A percentile compares a stretch with the other conserved stretches of the same genome.
These are phyloP conservation scores for Oscheius sp. DNA, from an alignment of 2,888 invertebrate species.

Conservation along the genomic window DNA sequence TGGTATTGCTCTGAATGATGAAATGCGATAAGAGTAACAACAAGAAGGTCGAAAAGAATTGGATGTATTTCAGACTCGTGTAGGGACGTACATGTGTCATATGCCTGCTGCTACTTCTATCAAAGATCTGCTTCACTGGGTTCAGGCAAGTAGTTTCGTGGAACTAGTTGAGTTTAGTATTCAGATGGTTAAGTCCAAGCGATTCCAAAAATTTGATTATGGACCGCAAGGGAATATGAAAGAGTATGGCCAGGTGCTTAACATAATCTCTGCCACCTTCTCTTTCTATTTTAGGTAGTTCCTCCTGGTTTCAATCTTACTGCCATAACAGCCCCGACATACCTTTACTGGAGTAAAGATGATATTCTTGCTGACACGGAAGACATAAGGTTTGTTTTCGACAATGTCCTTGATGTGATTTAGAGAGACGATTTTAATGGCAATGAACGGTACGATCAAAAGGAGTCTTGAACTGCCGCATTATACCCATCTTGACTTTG, in stretches of 20 bases:
- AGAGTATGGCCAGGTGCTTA: slow-evolving; percentile 39
- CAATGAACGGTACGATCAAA: slow-evolving; percentile 50
- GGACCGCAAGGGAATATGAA: slow-evolving; percentile 39
- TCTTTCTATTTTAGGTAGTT: slow-evolving; percentile 35
- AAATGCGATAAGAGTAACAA: background rate
- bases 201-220: slow-evolving; percentile 50
- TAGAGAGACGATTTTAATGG: slow-evolving; percentile 44
- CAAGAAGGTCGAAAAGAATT: background rate
- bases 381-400: slow-evolving; percentile 52
- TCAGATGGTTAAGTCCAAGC: slow-evolving; percentile 37
- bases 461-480: slow-evolving; percentile 46
- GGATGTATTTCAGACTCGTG: slow-evolving; percentile 35
- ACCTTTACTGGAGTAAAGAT: slow-evolving; percentile 63
- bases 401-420: background rate
- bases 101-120: slow-evolving; percentile 55
- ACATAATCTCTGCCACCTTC: no score
- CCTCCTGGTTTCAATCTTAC: slow-evolving; percentile 63
- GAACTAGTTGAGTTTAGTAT: background rate
- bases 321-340: slow-evolving; percentile 57
- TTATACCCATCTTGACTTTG: slow-evolving; percentile 54
- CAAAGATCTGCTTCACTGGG: slow-evolving; percentile 50
- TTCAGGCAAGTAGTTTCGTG: slow-evolving; percentile 35
- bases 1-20: background rate
- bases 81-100: slow-evolving; percentile 50
- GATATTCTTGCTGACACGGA: slow-evolving; percentile 65